Evolutionary conservation across 2,113 vertebrate species (phyloP), one percentile per base, ranked within the genome.

Genomic region (Pardalotus punctatus): DNA sequence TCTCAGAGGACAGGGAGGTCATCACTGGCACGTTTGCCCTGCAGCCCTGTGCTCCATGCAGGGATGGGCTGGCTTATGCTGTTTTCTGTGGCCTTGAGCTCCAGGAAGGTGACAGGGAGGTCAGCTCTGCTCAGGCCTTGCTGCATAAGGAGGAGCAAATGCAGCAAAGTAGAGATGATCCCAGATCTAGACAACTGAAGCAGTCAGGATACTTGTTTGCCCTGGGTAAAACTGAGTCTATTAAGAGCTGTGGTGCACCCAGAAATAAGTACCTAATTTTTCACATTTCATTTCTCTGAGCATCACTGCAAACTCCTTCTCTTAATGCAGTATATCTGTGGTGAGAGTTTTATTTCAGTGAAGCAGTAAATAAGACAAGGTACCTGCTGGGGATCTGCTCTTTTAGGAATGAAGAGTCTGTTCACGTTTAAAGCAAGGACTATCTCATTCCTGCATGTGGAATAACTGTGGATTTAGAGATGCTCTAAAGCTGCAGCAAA

Each of bases 381-480:
- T 50, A 70, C 35, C 51, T 76, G 65, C 69, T 80, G n/a, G 33
- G 48, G 47, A 22, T 70, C 38, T 81, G 65, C 53, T 42, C 13
- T 86, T 72, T 51, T 18, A 43, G 47, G 42, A 27, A 5, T 56
- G 50, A 83, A 66, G 23, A 35, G 17, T 21, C 64, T 86, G 13
- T 56, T 92, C 45, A 12, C 21, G 4, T 81, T 78, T 76, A 36
- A 71, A 77, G 72, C 15, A 27, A 78, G 48, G 33, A 24, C 62
- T 73, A 0, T 35, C 15, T 88, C 0, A 0, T n/a, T 58, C 19
- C 35, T 69, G 16, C 31, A 6, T 3, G 28, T 66, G 80, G 38
- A 81, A 10, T 65, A 89, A 77, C 29, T 42, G 36, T 71, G 54
- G 31, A 54, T 40, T 61, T 40, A 61, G 64, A 78, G 51, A 10